phyloP scores from a whole-genome alignment of 2,113 vertebrate genomes.

The Rhynchopsitta pachyrhyncha region DNA sequence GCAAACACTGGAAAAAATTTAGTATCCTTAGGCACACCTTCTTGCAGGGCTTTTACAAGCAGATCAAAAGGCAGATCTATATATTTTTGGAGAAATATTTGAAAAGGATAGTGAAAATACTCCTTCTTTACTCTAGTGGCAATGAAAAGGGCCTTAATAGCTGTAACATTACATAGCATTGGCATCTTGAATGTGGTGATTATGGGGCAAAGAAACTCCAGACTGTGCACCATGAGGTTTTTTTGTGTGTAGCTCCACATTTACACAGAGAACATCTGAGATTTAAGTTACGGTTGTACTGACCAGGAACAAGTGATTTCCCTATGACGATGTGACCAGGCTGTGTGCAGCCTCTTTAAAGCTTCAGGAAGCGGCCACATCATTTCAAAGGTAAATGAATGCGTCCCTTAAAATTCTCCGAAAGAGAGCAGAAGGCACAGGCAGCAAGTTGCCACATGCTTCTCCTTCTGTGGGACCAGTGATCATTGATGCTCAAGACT shows the following conservation, averaged over 20 bases:
- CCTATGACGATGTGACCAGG: neutral
- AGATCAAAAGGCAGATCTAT: conserved; percentile 19
- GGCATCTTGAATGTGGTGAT: neutral
- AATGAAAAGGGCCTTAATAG: neutral
- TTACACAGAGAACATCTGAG: neutral
- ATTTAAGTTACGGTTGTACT: neutral
- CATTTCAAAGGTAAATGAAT: neutral
- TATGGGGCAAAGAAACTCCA: neutral
- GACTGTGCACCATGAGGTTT: neutral
- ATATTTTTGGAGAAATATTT: conserved; percentile 34
- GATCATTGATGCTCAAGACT: neutral
- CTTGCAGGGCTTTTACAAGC: neutral
- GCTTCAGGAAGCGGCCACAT: neutral
- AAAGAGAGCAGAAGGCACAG: neutral
- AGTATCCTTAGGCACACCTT: neutral
- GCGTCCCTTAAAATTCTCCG: neutral
- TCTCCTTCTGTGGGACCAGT: neutral
- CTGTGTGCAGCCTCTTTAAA: neutral
- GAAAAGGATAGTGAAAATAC: conserved; percentile 13
- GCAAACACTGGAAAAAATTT: neutral
- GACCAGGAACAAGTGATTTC: neutral
- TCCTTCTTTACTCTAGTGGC: neutral
- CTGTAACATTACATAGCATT: neutral
- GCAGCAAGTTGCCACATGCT: neutral
- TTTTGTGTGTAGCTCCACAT: neutral